Conservation (phyloP, 2,888 invertebrate genomes). For the Tachina grossa region DNA sequence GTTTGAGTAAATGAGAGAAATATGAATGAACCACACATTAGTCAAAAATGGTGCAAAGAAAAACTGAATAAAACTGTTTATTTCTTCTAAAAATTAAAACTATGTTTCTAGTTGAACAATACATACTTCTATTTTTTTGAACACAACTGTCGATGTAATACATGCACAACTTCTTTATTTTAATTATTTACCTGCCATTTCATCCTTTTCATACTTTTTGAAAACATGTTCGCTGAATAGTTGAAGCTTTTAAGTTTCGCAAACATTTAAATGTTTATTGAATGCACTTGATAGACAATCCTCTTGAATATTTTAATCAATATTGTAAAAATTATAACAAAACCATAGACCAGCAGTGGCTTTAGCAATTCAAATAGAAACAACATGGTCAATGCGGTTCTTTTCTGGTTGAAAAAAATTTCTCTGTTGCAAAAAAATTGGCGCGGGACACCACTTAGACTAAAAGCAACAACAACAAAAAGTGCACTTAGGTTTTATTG, state of each 20-base stretch:
- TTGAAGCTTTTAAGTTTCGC: background rate
- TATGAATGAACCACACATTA: no score
- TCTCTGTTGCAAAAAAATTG: constrained; percentile 6
- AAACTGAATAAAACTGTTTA: no score
- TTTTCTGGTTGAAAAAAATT: background rate
- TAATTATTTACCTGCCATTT: constrained; percentile 57
- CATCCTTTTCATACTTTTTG: constrained; percentile 59
- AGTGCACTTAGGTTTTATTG: constrained; percentile 9
- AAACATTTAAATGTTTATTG: constrained; percentile 64
- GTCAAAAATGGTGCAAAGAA: no score
- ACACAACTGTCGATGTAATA: no score
- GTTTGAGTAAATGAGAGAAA: no score
- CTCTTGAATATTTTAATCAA: constrained; percentile 72
- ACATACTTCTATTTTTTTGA: background rate
- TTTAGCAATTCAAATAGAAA: constrained; percentile 72
- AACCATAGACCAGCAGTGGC: constrained; percentile 73
- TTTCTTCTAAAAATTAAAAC: no score
- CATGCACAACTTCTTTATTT: background rate
- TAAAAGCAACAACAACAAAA: constrained; percentile 18
- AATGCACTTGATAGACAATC: constrained; percentile 73
- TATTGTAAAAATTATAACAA: constrained; percentile 73
- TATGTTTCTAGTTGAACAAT: no score
- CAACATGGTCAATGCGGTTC: constrained; percentile 69
- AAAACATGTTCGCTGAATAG: constrained; percentile 40
- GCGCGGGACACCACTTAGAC: background rate